Base-by-base conservation (phyloP, 2,113 vertebrate genomes). In the Pseudopipra pipra region DNA sequence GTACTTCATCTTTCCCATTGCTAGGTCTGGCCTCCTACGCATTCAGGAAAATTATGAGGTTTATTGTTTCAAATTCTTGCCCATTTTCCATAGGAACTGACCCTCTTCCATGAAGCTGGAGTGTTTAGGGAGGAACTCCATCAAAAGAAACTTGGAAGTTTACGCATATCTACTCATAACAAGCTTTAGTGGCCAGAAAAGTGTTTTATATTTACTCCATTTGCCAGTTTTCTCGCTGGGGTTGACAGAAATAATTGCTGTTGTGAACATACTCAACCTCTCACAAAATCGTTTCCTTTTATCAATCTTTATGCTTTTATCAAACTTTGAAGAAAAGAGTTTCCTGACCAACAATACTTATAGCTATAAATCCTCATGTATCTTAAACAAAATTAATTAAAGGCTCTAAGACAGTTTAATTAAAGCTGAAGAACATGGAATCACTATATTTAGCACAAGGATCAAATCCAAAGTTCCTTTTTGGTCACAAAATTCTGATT, bases 61-160 rank as follows among this genome's bases (percentile, higher is more conserved):
- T 83, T 76, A 62, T 54, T 95, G 15, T 35, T 87, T 84, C 63
- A 80, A 55, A 70, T 74, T 89, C 63, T 80, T 94, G 75, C 65
- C 23, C 33, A 25, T 94, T 95, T 96, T 96, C 89, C 79, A 77
- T 52, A 86, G 59, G 59, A 56, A 12, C 28, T 82, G 67, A 93
- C 22, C 23, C 24, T 91, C 18, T 67, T 74, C 43, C 46, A 28
- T 3, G 4, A 49, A 46, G 22, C n/a, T 91, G 78, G 49, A 77
- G 70, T 66, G 41, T 62, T 87, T 82, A 75, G 47, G 58, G 67
- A 94, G 43, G 63, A 90, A 76, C 23, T 94, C 59, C 63, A 63
- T 88, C 52, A 85, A 67, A 81, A 85, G 46, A 79, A 93, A 96
- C 39, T 71, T 88, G 63, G 55, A 90, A 85, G 59, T 82, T 95